Evolutionary conservation across 2,113 vertebrate species (phyloP).

Genomic region (Pomatorhinus ruficollis): DNA sequence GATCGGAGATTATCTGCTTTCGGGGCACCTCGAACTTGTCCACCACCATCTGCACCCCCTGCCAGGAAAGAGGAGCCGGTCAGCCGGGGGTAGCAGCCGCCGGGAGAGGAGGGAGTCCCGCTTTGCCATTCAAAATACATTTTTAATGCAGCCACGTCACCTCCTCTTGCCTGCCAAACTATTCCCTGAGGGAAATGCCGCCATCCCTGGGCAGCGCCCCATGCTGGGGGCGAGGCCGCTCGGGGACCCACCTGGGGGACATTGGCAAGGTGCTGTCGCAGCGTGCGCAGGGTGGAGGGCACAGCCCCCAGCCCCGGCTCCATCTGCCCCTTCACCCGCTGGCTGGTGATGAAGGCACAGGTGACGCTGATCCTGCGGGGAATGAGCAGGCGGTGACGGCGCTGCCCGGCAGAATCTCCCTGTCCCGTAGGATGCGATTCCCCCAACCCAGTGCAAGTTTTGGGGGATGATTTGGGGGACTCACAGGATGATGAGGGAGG

Average conservation of each 20-base stretch:
- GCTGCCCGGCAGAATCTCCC: neutral
- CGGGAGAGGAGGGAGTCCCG: neutral
- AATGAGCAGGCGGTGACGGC: accelerated
- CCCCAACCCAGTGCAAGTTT: accelerated
- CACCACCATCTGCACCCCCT: conserved; percentile 65
- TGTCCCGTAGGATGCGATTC: accelerated
- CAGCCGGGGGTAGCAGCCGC: accelerated
- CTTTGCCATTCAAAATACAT: neutral
- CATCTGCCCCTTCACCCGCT: conserved; percentile 65
- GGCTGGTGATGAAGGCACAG: conserved; percentile 77
- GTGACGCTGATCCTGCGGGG: conserved; percentile 67
- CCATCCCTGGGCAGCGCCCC: neutral
- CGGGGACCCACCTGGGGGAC: conserved; percentile 69
- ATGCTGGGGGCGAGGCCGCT: accelerated
- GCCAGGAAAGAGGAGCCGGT: neutral
- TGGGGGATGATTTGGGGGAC: neutral
- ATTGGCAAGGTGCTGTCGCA: conserved; percentile 59
- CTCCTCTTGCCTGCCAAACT: neutral
- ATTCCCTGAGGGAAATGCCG: accelerated
- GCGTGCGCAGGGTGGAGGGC: conserved; percentile 40
- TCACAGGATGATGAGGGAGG: conserved; percentile 78
- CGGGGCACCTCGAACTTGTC: conserved; percentile 65
- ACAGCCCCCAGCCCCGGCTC: conserved; percentile 60
- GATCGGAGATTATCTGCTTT: conserved; percentile 36
- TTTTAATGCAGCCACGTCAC: neutral